Evolutionary conservation across 1,140 invertebrate species (phyloP).

Genomic region (Anastatus disparis): DNA sequence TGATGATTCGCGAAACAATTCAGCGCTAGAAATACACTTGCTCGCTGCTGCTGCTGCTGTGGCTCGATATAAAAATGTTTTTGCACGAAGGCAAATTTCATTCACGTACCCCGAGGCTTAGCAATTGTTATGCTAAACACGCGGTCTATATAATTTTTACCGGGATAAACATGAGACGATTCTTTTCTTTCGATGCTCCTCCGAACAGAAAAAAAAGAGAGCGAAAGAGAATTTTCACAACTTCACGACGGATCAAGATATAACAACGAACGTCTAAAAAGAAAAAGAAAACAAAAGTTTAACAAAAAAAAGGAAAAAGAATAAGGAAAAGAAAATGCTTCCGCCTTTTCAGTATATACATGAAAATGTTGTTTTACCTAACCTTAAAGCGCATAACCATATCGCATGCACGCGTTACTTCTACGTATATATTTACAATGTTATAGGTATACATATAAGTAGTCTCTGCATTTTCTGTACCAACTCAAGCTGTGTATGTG

Average conservation of each 20-base stretch:
- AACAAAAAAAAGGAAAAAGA: neutral
- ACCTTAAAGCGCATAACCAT: conserved; percentile 12
- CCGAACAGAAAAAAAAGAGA: neutral
- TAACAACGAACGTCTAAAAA: no score
- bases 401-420: neutral
- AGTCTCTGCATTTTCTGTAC: neutral
- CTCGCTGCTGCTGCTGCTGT: no score
- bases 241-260: neutral
- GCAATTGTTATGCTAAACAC: conserved; percentile 31
- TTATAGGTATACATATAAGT: neutral
- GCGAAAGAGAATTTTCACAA: neutral
- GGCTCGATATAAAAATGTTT: conserved; percentile 21
- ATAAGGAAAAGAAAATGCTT: neutral
- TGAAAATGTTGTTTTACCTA: conserved; percentile 7
- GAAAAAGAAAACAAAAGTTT: neutral
- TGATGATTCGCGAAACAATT: conserved; percentile 31
- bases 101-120: neutral
- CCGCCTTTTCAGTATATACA: neutral
- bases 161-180: conserved; percentile 14
- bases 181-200: no score
- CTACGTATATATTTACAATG: neutral
- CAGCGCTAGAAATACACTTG: neutral
- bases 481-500: neutral
- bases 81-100: conserved; percentile 12
- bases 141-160: conserved; percentile 28